These are phyloP conservation scores for Metellina segmentata DNA, from an alignment of 2,888 invertebrate genomes.

Conservation along the genomic window DNA sequence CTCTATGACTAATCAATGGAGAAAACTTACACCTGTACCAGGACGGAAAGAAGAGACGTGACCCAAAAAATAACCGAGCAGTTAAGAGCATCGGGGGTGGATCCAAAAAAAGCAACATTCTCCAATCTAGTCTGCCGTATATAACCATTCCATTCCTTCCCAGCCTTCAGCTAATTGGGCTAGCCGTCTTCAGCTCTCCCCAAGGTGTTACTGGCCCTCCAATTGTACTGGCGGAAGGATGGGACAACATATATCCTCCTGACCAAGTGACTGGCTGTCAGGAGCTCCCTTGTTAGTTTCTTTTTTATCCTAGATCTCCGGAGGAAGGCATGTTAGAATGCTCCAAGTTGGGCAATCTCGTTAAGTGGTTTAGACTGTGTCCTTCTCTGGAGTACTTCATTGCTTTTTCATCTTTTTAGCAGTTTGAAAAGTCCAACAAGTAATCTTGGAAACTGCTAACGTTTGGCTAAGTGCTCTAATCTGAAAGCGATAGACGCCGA, in stretches of 20 bases:
- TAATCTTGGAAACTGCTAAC: not conserved
- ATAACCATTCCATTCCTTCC: conserved; percentile 30
- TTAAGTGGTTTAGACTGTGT: conserved; percentile 62
- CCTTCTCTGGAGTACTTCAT: not conserved
- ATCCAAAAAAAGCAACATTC: conserved; percentile 13
- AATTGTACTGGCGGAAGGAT: conserved; percentile 61
- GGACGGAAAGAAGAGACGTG: conserved; percentile 3
- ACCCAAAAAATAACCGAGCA: conserved; percentile 16
- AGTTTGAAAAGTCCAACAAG: not conserved
- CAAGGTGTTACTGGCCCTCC: conserved; percentile 56
- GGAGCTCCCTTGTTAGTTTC: conserved; percentile 35
- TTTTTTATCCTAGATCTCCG: not conserved
- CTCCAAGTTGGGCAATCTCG: conserved; percentile 35
- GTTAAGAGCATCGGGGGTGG: conserved; percentile 19
- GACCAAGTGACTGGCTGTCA: conserved; percentile 61
- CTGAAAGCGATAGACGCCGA: not conserved
- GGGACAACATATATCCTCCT: conserved; percentile 57
- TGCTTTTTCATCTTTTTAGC: not conserved
- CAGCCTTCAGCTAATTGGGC: conserved; percentile 56
- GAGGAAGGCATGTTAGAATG: conserved; percentile 20
- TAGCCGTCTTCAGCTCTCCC: conserved; percentile 59
- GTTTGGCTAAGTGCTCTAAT: not conserved
- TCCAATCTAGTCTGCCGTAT: conserved; percentile 33
- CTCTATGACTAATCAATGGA: conserved; percentile 40
- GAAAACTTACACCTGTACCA: conserved; percentile 45